phyloP scores from a whole-genome alignment of 2,888 invertebrate species.

The Limnephilus rhombicus region DNA sequence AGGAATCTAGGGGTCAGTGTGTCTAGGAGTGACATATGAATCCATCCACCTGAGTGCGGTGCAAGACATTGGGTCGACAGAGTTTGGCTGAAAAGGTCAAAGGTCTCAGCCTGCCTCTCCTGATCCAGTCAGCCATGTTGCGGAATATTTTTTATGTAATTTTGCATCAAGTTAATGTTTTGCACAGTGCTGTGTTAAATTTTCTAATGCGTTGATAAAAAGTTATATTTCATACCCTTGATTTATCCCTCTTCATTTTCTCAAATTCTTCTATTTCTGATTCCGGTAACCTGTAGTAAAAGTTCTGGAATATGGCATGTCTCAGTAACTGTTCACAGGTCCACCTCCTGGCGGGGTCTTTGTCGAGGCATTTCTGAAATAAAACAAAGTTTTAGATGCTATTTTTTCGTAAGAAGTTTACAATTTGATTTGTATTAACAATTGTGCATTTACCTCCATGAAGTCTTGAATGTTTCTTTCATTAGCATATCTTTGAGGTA shows the following conservation, averaged over 20 bases:
- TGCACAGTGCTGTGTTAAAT: no score
- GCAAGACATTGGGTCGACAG: no score
- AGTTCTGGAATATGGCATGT: conserved; percentile 95
- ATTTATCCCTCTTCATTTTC: conserved; percentile 70
- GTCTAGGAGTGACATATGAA: no score
- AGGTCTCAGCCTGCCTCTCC: no score
- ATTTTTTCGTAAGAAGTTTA: neutral
- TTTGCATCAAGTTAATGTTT: no score
- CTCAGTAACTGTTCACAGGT: conserved; percentile 93
- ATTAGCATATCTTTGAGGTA: conserved; percentile 84
- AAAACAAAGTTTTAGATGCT: neutral
- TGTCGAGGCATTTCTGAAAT: conserved; percentile 93
- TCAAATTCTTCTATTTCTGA: conserved; percentile 81
- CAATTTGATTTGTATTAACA: neutral
- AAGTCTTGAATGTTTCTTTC: conserved; percentile 88
- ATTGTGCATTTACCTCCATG: conserved; percentile 81
- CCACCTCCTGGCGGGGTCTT: conserved; percentile 94
- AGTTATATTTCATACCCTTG: conserved; percentile 70
- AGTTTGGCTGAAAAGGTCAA: no score
- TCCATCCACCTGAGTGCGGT: no score
- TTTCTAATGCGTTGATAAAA: no score
- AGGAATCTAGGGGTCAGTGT: no score
- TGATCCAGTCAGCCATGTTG: no score
- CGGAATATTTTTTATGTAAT: no score
- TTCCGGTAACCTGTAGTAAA: conserved; percentile 88